Conservation (phyloP, 2,888 invertebrate species). For the Odontothrips loti region DNA sequence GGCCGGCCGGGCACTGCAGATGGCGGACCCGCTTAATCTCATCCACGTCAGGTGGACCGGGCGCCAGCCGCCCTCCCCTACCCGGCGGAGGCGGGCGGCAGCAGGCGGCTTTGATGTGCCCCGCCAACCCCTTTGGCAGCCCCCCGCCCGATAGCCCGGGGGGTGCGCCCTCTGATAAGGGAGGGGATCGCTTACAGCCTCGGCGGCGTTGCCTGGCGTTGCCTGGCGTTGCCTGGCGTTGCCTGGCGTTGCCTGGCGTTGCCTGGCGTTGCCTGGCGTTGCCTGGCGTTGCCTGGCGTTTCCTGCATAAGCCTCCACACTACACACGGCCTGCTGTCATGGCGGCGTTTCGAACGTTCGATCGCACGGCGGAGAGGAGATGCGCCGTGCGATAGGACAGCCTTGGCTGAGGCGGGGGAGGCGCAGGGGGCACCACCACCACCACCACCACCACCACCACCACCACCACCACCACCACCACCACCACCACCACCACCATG, state of each 20-base stretch:
- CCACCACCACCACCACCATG: too few species aligned
- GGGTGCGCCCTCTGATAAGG: neutral
- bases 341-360: too few species aligned
- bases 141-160: slow-evolving; percentile 4
- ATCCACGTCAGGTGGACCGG: neutral
- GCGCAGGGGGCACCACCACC: too few species aligned
- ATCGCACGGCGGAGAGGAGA: too few species aligned
- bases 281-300: too few species aligned
- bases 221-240: neutral
- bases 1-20: neutral
- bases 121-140: neutral
- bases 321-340: too few species aligned
- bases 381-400: too few species aligned
- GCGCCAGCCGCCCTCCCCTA: neutral
- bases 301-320: too few species aligned
- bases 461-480: too few species aligned
- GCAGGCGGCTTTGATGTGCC: slow-evolving; percentile 4
- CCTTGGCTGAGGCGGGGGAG: too few species aligned
- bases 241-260: neutral
- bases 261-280: neutral
- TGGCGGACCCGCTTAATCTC: neutral
- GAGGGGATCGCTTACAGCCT: neutral
- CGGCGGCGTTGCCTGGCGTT: neutral
- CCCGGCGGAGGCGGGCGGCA: neutral
- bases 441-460: too few species aligned